Evolutionary conservation across 2,797 vertebrate genomes (phyloP), one percentile per base, ranked within the genome.

Genomic region (Oreonectes daqikongensis): DNA sequence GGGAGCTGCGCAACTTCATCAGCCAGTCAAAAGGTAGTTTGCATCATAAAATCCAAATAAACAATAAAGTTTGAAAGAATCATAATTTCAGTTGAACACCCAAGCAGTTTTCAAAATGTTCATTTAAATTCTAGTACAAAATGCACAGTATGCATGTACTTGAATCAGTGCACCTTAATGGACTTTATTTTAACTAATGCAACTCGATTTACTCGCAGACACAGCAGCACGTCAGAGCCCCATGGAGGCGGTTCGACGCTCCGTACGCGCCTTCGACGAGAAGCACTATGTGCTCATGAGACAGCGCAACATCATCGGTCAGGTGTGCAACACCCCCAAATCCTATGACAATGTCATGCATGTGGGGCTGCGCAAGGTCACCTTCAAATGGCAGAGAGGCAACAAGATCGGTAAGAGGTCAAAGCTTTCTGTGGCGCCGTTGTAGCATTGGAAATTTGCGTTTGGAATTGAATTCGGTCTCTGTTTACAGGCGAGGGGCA

Each of bases 381-480:
- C 98, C 73, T 99, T 99, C 87, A 99, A 99, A 86, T 99, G 98
- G 98, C 98, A 99, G 85, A 95, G 98, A 87, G 98, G 98, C 92
- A 99, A 99, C 90, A 99, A 99, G 90, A 99, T 99, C 20, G 98
- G 98, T 99, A 91, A 69, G 75, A 59, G 89, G 0, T 77, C 12
- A 32, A 2, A 0, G 35, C 35, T 35, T 35, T 35, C 7, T 8
- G 20, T 12, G 20, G 2, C 4, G 3, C 30, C 0, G 3, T 1
- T 22, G 17, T 63, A 12, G 11, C 7, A 14, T 15, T 70, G 4
- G 22, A 14, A 15, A 57, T 17, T 26, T 15, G 8, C 52, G 9
- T 18, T 22, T 48, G 42, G 5, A 26, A 10, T 6, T 30, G 9
- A 40, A 70, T 11, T 10, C 50, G 5, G 20, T 52, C 42, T 28